These are phyloP conservation scores for Idaea biselata DNA, from an alignment of 2,888 invertebrate genomes.

Conservation along the genomic window DNA sequence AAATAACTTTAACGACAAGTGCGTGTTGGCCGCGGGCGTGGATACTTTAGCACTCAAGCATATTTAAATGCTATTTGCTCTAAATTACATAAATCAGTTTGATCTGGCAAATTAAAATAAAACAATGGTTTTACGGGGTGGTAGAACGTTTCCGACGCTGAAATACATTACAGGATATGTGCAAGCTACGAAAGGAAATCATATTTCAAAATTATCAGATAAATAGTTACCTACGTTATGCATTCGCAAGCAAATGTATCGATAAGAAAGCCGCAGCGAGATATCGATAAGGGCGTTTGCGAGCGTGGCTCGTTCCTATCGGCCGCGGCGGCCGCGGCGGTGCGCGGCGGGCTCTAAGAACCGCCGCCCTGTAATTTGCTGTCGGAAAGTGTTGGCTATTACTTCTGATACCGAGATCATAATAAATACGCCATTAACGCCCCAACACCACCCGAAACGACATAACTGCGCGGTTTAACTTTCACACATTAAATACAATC, in stretches of 20 bases:
- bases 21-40: slow-evolving; percentile 41
- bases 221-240: slow-evolving; percentile 42
- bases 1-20: slow-evolving; percentile 57
- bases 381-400: slow-evolving; percentile 79
- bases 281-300: slow-evolving; percentile 52
- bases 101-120: slow-evolving; percentile 9
- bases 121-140: neutral
- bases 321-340: slow-evolving; percentile 39
- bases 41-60: neutral
- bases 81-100: neutral
- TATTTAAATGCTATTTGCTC: neutral
- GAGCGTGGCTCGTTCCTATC: slow-evolving; percentile 19
- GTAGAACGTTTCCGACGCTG: slow-evolving; percentile 23
- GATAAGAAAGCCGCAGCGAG: slow-evolving; percentile 7
- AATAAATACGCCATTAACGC: slow-evolving; percentile 81
- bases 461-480: slow-evolving; percentile 53
- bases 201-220: slow-evolving; percentile 59
- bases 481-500: slow-evolving; percentile 28
- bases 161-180: slow-evolving; percentile 31
- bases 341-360: slow-evolving; percentile 62
- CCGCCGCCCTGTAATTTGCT: slow-evolving; percentile 80
- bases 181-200: slow-evolving; percentile 45
- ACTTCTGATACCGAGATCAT: slow-evolving; percentile 79
- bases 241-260: slow-evolving; percentile 42
- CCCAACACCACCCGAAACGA: slow-evolving; percentile 76